phyloP scores from a whole-genome alignment of 2,797 vertebrate genomes.

The Cyprinella venusta region DNA sequence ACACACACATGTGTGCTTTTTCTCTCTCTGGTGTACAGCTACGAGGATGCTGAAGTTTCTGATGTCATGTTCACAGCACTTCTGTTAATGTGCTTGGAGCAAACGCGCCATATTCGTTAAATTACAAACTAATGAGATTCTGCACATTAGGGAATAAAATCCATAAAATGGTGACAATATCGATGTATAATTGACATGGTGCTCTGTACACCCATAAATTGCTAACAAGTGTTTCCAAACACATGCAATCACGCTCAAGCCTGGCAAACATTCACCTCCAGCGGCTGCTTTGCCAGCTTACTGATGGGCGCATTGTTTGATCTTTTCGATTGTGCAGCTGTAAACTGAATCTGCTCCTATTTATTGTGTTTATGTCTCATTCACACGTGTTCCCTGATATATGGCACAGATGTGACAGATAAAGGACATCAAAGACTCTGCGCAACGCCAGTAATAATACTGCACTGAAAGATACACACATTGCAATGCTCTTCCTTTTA shows the following conservation, averaged over 20 bases:
- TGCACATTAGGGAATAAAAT: conserved; percentile 15
- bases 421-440: conserved; percentile 53
- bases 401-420: conserved; percentile 56
- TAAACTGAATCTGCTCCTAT: conserved; percentile 59
- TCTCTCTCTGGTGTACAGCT: neutral
- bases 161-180: conserved; percentile 10
- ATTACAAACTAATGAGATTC: conserved; percentile 24
- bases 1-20: conserved; percentile 66
- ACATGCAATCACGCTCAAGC: conserved; percentile 41
- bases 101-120: neutral
- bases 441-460: conserved; percentile 40
- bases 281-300: conserved; percentile 64
- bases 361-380: conserved; percentile 69
- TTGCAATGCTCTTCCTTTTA: conserved; percentile 14
- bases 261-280: conserved; percentile 58
- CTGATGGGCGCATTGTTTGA: conserved; percentile 61
- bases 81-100: conserved; percentile 4
- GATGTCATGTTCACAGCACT: conserved; percentile 37
- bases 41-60: neutral
- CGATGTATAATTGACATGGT: neutral
- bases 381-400: conserved; percentile 56
- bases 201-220: conserved; percentile 27
- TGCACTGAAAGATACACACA: conserved; percentile 35
- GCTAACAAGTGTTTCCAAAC: conserved; percentile 48
- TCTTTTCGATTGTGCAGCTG: conserved; percentile 60